Evolutionary conservation across 92 coral and sea anemone species (phyloP), one percentile per base, ranked within the genome.

Genomic region (Hydrozoanthus gracilis): DNA sequence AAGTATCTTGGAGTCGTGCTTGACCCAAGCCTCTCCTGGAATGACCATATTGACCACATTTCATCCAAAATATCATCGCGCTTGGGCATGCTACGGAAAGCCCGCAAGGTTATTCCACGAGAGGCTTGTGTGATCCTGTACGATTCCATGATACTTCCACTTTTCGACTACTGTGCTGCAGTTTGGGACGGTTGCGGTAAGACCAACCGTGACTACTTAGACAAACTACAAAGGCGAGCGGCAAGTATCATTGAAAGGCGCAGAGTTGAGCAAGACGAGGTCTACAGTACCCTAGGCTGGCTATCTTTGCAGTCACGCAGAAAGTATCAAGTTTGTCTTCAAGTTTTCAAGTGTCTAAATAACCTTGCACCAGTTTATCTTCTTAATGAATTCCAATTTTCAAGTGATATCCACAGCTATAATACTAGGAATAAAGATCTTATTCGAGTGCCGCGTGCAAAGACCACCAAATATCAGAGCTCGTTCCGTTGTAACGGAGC

Each of bases 381-480:
- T 15, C 73, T 82, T n/a, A 51, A 82, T 55, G 86, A 82, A 18
- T 52, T 66, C 75, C 66, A 46, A n/a, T 82, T 44, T 44, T 66
- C 86, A 50, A 45, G 76, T 47, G 79, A 83, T 44, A 50, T 83
- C 62, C 86, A 82, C 52, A 46, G 3, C 46, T 82, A 82, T 66
- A 82, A 82, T 15, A 79, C 84, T 44, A 79, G 86, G 64, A 54
- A 82, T 82, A 82, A 66, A 82, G 86, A 82, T 66, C 58, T 82
- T 51, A 69, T 66, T 27, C 60, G 71, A 79, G 49, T 58, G 70
- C 84, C 84, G 44, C 73, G 73, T 15, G 73, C 60, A 54, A 54
- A 2, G 60, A 54, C 60, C 60, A 54, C 60, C 60, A 54, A 54
- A 54, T 54, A 54, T 2, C 60, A 54, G 60, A 54, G 60, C 60